phyloP scores from a whole-genome alignment of 35 echinoderm and acorn worm genomes.

The Strongylocentrotus purpuratus region DNA sequence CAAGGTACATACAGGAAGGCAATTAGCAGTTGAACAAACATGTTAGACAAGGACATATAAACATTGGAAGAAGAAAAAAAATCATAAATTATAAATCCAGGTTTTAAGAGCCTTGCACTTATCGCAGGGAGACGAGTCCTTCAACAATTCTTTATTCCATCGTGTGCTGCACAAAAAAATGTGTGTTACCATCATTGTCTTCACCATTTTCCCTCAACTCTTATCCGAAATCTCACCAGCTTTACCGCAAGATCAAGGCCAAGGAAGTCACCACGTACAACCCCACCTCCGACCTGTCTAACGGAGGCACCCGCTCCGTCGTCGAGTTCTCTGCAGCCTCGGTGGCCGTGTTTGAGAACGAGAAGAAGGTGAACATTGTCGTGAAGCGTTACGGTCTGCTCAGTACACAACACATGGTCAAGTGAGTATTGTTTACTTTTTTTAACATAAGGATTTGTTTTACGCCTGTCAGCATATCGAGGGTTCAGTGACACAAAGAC shows the following conservation, averaged over 20 bases:
- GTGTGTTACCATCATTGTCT: too few relatives aligned
- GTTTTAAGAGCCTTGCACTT: too few relatives aligned
- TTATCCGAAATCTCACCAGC: slow-evolving; percentile 28
- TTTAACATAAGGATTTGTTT: too few relatives aligned
- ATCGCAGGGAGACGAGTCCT: too few relatives aligned
- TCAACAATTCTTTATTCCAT: too few relatives aligned
- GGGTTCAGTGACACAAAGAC: too few relatives aligned
- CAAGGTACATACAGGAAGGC: too few relatives aligned
- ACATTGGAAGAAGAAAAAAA: too few relatives aligned
- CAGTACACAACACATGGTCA: slow-evolving; percentile 81
- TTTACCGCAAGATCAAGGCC: slow-evolving; percentile 95
- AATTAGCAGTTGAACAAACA: too few relatives aligned
- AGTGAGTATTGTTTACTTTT: slow-evolving; percentile 41
- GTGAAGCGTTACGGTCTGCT: slow-evolving; percentile 75
- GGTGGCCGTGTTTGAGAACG: slow-evolving; percentile 86
- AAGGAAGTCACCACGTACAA: slow-evolving; percentile 70
- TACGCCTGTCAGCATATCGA: too few relatives aligned
- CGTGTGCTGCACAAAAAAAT: background rate
- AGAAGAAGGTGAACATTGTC: slow-evolving; percentile 77
- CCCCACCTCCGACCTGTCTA: slow-evolving; percentile 66
- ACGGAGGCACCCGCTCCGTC: slow-evolving; percentile 76
- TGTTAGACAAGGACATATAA: too few relatives aligned
- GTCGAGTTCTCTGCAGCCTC: slow-evolving; percentile 87
- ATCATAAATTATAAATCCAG: too few relatives aligned
- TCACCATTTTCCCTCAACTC: background rate